Evolutionary conservation across 1,140 invertebrate genomes (phyloP).

Genomic region (Galendromus occidentalis): DNA sequence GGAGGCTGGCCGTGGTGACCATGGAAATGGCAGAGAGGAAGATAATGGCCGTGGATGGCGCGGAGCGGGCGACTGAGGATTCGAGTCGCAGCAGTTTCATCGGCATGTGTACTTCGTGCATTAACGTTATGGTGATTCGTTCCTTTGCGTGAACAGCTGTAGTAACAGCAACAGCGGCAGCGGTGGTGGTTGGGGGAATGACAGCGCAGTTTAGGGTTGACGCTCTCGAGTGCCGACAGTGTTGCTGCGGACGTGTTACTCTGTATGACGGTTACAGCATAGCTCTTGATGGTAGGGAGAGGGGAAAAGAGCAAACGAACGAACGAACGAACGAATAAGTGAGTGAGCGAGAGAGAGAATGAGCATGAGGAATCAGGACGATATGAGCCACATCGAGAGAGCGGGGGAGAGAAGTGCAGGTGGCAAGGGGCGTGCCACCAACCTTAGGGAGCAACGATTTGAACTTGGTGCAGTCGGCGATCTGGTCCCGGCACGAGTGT

Average conservation of each 20-base stretch:
- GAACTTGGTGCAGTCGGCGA: constrained; percentile 43
- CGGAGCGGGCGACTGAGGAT: too few relatives aligned
- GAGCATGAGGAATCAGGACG: neutral
- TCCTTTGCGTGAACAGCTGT: too few relatives aligned
- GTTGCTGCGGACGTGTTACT: neutral
- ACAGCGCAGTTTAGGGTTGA: too few relatives aligned
- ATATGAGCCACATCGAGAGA: constrained; percentile 10
- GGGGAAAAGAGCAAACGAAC: neutral
- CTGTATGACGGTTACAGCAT: neutral
- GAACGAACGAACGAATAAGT: constrained; percentile 1
- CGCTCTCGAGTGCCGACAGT: too few relatives aligned
- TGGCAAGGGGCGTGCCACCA: neutral
- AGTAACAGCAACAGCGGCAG: too few relatives aligned
- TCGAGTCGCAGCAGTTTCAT: too few relatives aligned
- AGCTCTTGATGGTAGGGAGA: neutral
- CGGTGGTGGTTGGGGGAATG: too few relatives aligned
- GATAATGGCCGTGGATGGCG: too few relatives aligned
- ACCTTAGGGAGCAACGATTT: constrained; percentile 15
- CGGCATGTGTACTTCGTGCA: too few relatives aligned
- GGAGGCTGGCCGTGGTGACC: too few relatives aligned
- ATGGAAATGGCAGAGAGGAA: too few relatives aligned
- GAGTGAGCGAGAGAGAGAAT: constrained; percentile 13
- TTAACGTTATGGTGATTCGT: too few relatives aligned
- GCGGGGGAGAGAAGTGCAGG: constrained; percentile 10
- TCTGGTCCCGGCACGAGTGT: constrained; percentile 61